Evolutionary conservation across 2,113 vertebrate species (phyloP).

Genomic region (Lucifuga dentata): DNA sequence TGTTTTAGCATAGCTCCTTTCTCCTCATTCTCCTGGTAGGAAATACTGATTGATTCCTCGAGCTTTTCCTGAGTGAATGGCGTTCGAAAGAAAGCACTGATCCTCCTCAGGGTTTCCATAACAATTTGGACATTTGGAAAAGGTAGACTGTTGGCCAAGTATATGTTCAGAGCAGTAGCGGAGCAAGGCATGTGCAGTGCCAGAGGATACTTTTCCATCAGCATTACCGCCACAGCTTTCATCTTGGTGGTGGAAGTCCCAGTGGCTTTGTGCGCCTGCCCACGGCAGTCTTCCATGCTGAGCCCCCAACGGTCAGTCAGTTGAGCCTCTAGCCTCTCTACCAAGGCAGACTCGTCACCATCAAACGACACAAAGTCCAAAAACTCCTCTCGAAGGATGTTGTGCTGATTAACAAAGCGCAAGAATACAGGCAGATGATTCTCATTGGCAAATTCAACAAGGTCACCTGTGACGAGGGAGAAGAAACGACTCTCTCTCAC

Average conservation of each 20-base stretch:
- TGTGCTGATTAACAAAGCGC: slow-evolving; percentile 89
- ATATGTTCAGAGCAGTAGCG: slow-evolving; percentile 89
- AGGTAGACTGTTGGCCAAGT: slow-evolving; percentile 89
- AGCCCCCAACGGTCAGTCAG: slow-evolving; percentile 92
- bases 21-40: slow-evolving; percentile 86
- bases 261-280: slow-evolving; percentile 90
- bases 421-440: slow-evolving; percentile 88
- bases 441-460: slow-evolving; percentile 86
- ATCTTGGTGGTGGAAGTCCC: slow-evolving; percentile 90
- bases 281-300: slow-evolving; percentile 93
- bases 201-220: slow-evolving; percentile 91
- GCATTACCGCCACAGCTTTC: slow-evolving; percentile 88
- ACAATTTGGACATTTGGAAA: slow-evolving; percentile 87
- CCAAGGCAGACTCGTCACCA: slow-evolving; percentile 82
- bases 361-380: slow-evolving; percentile 89
- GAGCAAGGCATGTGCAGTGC: slow-evolving; percentile 89
- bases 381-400: slow-evolving; percentile 90
- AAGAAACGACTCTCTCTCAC: slow-evolving; percentile 92
- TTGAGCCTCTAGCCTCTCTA: slow-evolving; percentile 86
- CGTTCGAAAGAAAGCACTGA: slow-evolving; percentile 83
- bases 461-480: slow-evolving; percentile 88
- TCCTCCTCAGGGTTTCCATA: slow-evolving; percentile 87
- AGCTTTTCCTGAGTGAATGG: slow-evolving; percentile 82
- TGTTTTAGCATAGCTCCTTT: slow-evolving; percentile 82
- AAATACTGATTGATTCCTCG: slow-evolving; percentile 80